A percentile compares a stretch with the other conserved stretches of the same genome.
phyloP scores from a whole-genome alignment of 2,888 invertebrate genomes.

The Lasioglossum calceatum region DNA sequence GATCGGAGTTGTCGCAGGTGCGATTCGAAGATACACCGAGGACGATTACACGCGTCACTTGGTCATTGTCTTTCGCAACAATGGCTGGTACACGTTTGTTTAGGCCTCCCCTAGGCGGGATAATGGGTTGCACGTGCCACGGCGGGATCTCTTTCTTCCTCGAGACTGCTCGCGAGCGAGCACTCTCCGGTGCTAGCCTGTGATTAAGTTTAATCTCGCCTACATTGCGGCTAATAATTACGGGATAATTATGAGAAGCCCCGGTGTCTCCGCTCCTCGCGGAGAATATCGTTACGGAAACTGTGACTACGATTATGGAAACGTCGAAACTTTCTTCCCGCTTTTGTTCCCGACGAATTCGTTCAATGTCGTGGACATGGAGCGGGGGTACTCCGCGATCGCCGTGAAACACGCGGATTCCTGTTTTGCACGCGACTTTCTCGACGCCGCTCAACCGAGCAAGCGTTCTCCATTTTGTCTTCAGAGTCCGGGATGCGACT shows the following conservation, averaged over 20 bases:
- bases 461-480: background rate
- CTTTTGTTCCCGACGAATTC: background rate
- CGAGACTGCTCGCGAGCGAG: conserved; percentile 2
- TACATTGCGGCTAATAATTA: conserved; percentile 61
- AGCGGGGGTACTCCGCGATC: background rate
- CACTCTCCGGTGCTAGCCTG: conserved; percentile 33
- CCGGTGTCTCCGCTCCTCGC: background rate
- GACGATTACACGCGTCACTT: conserved; percentile 63
- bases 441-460: background rate
- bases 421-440: conserved; percentile 8
- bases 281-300: conserved; percentile 55
- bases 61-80: conserved; percentile 64
- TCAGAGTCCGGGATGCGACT: background rate
- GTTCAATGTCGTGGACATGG: background rate
- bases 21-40: conserved; percentile 38
- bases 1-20: conserved; percentile 25
- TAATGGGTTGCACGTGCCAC: conserved; percentile 60
- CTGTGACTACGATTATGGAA: conserved; percentile 37
- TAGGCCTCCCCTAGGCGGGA: conserved; percentile 23
- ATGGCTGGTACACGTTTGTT: conserved; percentile 53
- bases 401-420: background rate
- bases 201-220: conserved; percentile 66
- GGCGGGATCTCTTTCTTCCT: conserved; percentile 49
- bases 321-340: conserved; percentile 18
- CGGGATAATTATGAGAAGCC: conserved; percentile 63